These are phyloP conservation scores for Halcyon senegalensis DNA, from an alignment of 2,113 vertebrate genomes.

Conservation along the genomic window DNA sequence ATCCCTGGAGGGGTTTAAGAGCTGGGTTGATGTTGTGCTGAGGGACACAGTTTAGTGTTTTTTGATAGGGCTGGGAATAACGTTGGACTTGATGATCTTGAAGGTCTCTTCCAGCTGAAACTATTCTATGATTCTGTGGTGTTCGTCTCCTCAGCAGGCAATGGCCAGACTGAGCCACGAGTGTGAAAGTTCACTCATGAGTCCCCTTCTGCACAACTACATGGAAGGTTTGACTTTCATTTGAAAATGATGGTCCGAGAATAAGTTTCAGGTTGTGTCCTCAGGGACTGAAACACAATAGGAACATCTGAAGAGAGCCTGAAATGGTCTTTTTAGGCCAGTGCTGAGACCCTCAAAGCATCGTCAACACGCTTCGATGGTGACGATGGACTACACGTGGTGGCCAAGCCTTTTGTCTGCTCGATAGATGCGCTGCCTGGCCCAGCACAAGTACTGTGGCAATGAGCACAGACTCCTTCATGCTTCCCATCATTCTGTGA, in stretches of 20 bases:
- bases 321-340: not conserved
- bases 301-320: not conserved
- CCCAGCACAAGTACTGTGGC: not conserved
- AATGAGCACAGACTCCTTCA: not conserved
- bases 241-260: not conserved
- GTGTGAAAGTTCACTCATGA: not conserved
- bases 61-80: too few species aligned
- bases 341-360: not conserved
- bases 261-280: not conserved
- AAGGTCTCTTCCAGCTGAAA: too few species aligned
- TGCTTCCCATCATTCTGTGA: not conserved
- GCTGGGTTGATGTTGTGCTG: too few species aligned
- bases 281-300: not conserved
- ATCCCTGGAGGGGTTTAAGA: too few species aligned
- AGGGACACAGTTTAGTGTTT: too few species aligned
- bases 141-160: not conserved
- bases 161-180: not conserved
- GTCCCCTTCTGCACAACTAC: not conserved
- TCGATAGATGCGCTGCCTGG: not conserved
- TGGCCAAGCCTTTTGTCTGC: not conserved
- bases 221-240: not conserved
- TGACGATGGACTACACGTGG: accelerated
- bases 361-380: not conserved
- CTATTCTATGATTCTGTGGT: not conserved
- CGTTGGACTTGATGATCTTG: too few species aligned